Evolutionary conservation across 2,797 vertebrate genomes (phyloP).

Genomic region (Hoplostethus atlanticus): DNA sequence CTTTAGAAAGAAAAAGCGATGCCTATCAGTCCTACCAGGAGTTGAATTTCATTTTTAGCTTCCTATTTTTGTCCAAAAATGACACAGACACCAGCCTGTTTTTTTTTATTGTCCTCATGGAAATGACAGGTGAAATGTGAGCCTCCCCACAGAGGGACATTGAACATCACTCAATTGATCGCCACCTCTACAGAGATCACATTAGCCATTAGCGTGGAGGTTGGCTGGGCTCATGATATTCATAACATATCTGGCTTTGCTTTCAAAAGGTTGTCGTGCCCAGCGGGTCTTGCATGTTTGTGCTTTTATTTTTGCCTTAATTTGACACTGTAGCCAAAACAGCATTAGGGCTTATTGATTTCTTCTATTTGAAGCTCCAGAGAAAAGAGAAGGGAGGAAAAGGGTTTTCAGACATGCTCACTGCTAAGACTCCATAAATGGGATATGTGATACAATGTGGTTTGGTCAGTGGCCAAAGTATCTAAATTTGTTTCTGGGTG

Average conservation of each 20-base stretch:
- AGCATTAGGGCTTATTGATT: neutral
- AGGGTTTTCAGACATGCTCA: neutral
- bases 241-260: constrained; percentile 17
- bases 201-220: constrained; percentile 54
- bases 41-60: constrained; percentile 46
- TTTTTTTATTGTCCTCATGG: constrained; percentile 31
- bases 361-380: neutral
- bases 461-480: neutral
- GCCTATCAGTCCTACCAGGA: constrained; percentile 25
- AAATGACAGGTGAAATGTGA: constrained; percentile 42
- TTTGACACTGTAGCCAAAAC: neutral
- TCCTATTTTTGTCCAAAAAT: constrained; percentile 20
- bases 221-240: constrained; percentile 9
- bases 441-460: neutral
- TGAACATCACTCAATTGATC: constrained; percentile 62
- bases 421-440: neutral
- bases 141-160: constrained; percentile 32
- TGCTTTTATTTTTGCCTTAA: constrained; percentile 32
- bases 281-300: constrained; percentile 24
- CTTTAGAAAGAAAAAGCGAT: neutral
- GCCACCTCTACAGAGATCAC: constrained; percentile 29
- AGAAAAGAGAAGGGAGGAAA: constrained; percentile 14
- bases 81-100: constrained; percentile 32
- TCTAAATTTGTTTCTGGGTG: neutral
- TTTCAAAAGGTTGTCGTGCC: constrained; percentile 33